Evolutionary conservation across 2,113 vertebrate genomes (phyloP).

Genomic region (Cardinalis cardinalis): DNA sequence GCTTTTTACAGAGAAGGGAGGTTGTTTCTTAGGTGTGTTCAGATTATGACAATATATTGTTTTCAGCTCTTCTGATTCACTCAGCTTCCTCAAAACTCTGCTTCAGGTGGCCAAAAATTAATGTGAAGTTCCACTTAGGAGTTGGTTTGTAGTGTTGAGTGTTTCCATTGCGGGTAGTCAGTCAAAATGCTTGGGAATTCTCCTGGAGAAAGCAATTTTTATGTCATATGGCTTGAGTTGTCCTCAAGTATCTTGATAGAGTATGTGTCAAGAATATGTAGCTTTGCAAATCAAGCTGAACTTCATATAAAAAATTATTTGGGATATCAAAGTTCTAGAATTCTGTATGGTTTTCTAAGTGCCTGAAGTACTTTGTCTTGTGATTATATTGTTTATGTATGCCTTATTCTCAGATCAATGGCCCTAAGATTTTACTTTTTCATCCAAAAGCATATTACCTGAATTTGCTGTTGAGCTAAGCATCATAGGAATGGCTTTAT

Average conservation of each 20-base stretch:
- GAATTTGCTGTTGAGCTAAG: neutral
- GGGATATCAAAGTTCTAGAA: neutral
- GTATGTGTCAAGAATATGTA: neutral
- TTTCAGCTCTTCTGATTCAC: neutral
- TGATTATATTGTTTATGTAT: neutral
- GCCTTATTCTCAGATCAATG: neutral
- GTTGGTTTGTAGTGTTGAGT: rapidly evolving
- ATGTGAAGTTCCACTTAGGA: rapidly evolving
- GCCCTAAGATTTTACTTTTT: neutral
- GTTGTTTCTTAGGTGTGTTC: neutral
- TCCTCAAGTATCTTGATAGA: neutral
- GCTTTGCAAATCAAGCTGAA: neutral
- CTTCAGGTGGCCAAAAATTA: neutral
- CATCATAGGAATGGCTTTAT: neutral
- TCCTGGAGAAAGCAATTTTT: neutral
- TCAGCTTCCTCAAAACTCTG: neutral
- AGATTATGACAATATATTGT: neutral
- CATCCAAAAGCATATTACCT: neutral
- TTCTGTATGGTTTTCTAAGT: neutral
- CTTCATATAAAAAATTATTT: neutral
- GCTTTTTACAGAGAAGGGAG: neutral
- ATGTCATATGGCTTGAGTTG: neutral
- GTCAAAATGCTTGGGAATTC: neutral
- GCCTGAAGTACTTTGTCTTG: neutral
- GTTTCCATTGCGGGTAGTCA: neutral